phyloP scores from a whole-genome alignment of 1,140 invertebrate genomes.

The Monomorium pharaonis region DNA sequence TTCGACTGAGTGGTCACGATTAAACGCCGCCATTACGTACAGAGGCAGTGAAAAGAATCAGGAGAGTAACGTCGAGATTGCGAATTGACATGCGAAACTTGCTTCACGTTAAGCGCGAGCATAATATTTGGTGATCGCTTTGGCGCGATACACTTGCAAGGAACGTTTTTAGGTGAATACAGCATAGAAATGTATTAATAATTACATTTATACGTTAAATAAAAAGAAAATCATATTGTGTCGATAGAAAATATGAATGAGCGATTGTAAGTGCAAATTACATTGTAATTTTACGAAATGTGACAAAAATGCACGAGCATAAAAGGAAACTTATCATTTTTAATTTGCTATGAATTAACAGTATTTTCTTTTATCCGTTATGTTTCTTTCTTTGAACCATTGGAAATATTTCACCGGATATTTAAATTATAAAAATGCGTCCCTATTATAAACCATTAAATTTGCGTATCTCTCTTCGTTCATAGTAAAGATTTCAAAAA shows the following conservation, averaged over 20 bases:
- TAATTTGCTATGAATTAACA: background rate
- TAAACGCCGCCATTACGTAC: conserved; percentile 50
- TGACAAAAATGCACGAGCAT: background rate
- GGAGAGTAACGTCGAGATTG: conserved; percentile 36
- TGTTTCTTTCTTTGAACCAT: background rate
- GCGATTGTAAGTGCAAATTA: background rate
- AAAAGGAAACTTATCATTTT: background rate
- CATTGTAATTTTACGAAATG: background rate
- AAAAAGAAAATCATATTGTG: background rate
- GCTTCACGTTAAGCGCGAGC: background rate
- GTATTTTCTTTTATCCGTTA: background rate
- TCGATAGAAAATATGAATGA: background rate
- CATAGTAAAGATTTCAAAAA: background rate
- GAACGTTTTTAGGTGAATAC: background rate
- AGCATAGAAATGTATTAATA: conserved; percentile 1
- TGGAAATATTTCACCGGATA: background rate
- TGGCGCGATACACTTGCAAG: conserved; percentile 8
- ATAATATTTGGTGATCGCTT: background rate
- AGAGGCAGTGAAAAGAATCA: conserved; percentile 44
- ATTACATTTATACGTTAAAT: background rate
- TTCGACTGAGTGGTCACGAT: conserved; percentile 39
- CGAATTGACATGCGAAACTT: conserved; percentile 59
- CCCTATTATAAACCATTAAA: background rate
- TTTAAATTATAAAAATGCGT: background rate
- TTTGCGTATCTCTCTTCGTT: background rate